Evolutionary conservation across 2,113 vertebrate genomes (phyloP), one percentile per base, ranked within the genome.

Genomic region (Hemibagrus wyckioides): DNA sequence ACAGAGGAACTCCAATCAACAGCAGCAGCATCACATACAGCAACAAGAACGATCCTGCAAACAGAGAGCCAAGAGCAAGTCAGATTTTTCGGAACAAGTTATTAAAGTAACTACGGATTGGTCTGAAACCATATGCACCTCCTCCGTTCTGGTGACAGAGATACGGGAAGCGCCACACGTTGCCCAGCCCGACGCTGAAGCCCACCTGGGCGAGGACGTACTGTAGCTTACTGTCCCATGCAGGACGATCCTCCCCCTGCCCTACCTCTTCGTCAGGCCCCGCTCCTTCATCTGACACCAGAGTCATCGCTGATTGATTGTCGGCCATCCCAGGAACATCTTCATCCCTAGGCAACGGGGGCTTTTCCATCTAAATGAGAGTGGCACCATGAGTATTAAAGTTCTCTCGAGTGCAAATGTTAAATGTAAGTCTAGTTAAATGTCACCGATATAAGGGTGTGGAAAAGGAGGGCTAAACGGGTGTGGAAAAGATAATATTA

Each of bases 131-230:
- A 59, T 7, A 59, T 13, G 95, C 92, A 99, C 98, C 98, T 93
- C 98, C 98, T 92, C 98, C 98, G 0, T 99, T 99, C 94, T 99
- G 98, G 93, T 99, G 98, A 91, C 98, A 99, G 52, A 99, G 96
- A 92, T 99, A 99, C 0, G 98, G 98, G 92, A 99, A 99, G 89
- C 98, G 95, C 98, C 98, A 99, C 89, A 99, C 98, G 0, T 99
- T 99, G 19, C 98, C 98, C 11, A 99, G 94, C 57, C 98, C 98
- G 90, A 99, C 98, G 0, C 97, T 99, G 93, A 98, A 99, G 89
- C 98, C 98, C 6, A 99, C 97, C 91, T 99, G 98, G 0, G 98
- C 98, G 89, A 99, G 93, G 90, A 99, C 98, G 83, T 99, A 99
- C 94, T 99, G 97, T 80, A 99, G 91, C 85, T 99, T 99, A 88